Percentiles rank a stretch among this genome's conserved stretches.
Conservation (phyloP, 1,140 invertebrate genomes). For the Bathynomus jamesi region DNA sequence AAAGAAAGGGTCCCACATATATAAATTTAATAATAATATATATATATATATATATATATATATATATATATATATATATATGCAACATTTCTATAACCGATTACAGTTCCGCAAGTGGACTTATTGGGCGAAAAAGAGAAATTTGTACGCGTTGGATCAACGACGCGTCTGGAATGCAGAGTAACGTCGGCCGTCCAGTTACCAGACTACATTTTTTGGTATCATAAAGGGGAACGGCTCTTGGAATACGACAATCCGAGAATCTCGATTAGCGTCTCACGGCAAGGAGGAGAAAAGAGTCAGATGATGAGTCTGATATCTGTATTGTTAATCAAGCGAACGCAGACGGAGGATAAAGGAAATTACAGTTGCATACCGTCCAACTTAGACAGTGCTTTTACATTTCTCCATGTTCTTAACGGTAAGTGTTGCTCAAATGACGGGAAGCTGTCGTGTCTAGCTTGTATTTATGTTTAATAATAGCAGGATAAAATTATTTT, state of each 20-base stretch:
- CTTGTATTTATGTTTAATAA: neutral
- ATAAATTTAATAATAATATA: neutral
- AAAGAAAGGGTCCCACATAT: too few species aligned
- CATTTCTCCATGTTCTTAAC: conserved; percentile 41
- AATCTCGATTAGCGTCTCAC: conserved; percentile 40
- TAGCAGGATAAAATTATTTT: too few species aligned
- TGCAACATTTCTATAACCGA: neutral
- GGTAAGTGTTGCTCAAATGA: conserved; percentile 29
- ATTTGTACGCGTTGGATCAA: conserved; percentile 38
- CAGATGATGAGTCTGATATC: conserved; percentile 31
- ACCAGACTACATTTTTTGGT: conserved; percentile 41
- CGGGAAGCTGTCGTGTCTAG: neutral
- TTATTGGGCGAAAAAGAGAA: conserved; percentile 34
- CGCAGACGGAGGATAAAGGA: conserved; percentile 39
- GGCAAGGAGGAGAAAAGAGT: conserved; percentile 28
- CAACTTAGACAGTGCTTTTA: conserved; percentile 40
- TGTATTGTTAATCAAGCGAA: conserved; percentile 38
- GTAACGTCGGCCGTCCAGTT: conserved; percentile 40
- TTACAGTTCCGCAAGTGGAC: conserved; percentile 39
- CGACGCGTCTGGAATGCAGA: conserved; percentile 39
- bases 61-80: neutral
- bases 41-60: neutral
- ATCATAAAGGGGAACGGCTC: conserved; percentile 26
- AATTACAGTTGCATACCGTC: conserved; percentile 43
- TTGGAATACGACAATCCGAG: conserved; percentile 36